Base-by-base conservation (phyloP, 2,797 vertebrate genomes). In the Chiroxiphia lanceolata region DNA sequence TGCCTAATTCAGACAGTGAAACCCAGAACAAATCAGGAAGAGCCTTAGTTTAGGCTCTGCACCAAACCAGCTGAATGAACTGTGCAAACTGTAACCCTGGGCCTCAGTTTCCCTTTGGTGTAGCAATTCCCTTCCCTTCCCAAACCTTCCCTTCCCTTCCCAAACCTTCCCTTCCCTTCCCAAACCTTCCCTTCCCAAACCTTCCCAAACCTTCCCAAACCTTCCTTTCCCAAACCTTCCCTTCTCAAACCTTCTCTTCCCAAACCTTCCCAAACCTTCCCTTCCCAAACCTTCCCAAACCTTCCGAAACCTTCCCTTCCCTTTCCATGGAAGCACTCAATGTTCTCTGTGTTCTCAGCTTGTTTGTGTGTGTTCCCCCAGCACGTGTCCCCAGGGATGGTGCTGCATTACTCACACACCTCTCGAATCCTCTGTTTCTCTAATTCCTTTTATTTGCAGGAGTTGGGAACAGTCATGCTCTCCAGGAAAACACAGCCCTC, bases 371-470 rank as follows among this genome's bases (percentile, higher is more conserved):
- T 90, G 51, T 34, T 94, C 81, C 61, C 77, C 67, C 74, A 70
- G 80, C 95, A 94, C 70, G 17, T 93, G 90, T 93, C 72, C 83
- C 70, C 61, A 56, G 11, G 29, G 90, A 90, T 89, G 94, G 90
- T 74, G 93, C 61, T 91, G 90, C 42, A 97, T 95, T 97, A 95
- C 90, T 96, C 96, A 96, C 53, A 64, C 65, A 86, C 72, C 76
- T 94, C 79, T 87, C 10, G 15, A 92, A 69, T 89, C 64, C 77
- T 82, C 67, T 59, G 68, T 67, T 61, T 81, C 77, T 88, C 70
- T 87, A 88, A 87, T 83, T 93, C 64, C 53, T 91, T 93, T 93
- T 61, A 94, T 96, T 94, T 92, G 85, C 53, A 47, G 33, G 67
- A 77, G 14, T 64, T 21, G 12, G 2, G 15, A 94, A 36, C 47